Evolutionary conservation across 2,888 invertebrate species (phyloP).

Genomic region (Mimas tiliae): DNA sequence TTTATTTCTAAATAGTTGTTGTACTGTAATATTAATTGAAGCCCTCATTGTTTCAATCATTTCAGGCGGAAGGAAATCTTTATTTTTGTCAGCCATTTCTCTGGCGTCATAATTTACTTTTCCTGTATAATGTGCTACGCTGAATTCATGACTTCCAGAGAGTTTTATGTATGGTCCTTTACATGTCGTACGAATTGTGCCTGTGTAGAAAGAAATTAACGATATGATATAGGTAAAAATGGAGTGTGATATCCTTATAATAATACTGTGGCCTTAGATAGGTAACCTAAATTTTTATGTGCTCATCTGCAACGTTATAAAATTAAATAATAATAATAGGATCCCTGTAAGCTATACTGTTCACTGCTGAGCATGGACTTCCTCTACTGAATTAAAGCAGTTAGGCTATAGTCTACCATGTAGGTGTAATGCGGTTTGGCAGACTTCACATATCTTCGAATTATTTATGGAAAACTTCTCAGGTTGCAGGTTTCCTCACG

Average conservation of each 20-base stretch:
- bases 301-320: no score
- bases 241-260: no score
- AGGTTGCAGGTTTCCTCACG: no score
- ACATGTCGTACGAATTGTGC: conserved; percentile 81
- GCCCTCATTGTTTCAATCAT: conserved; percentile 93
- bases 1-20: conserved; percentile 92
- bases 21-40: conserved; percentile 88
- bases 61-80: conserved; percentile 95
- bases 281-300: not conserved
- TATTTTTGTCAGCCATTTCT: conserved; percentile 94
- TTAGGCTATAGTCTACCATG: no score
- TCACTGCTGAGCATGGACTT: no score
- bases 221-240: not conserved
- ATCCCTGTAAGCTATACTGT: no score
- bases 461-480: no score
- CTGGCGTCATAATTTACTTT: conserved; percentile 93
- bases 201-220: conserved; percentile 59
- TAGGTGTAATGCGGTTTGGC: no score
- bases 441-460: no score
- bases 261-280: not conserved
- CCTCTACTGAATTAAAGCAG: no score
- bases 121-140: conserved; percentile 95
- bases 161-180: conserved; percentile 84
- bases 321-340: no score
- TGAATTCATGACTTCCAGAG: conserved; percentile 88